Evolutionary conservation across 2,113 vertebrate species (phyloP).

Genomic region (Poeciliopsis retropinna): DNA sequence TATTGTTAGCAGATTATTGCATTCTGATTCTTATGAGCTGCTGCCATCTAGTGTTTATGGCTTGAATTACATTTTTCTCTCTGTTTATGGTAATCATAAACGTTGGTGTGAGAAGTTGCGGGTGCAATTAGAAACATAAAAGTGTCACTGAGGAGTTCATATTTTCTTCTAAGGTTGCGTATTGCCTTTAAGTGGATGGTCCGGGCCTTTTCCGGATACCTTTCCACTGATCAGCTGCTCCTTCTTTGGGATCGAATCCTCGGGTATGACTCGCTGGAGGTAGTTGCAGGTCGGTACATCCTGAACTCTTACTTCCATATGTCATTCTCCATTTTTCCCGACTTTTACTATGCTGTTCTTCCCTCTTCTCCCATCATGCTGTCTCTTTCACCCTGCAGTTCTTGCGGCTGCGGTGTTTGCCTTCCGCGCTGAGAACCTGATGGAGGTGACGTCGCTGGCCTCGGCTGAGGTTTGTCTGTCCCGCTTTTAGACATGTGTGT

Average conservation of each 20-base stretch:
- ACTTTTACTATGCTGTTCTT: background rate
- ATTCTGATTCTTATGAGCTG: background rate
- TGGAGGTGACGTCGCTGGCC: slow-evolving; percentile 97
- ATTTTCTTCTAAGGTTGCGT: slow-evolving; percentile 83
- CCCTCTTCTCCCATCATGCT: background rate
- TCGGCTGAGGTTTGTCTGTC: slow-evolving; percentile 92
- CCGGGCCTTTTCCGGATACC: slow-evolving; percentile 95
- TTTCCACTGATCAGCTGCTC: slow-evolving; percentile 96
- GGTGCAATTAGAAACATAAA: background rate
- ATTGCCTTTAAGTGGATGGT: slow-evolving; percentile 99
- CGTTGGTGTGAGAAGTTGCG: background rate
- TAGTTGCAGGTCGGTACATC: slow-evolving; percentile 87
- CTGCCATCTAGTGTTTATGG: slow-evolving; percentile 70
- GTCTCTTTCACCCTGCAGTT: slow-evolving; percentile 71
- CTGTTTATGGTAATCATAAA: background rate
- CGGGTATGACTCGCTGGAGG: slow-evolving; percentile 93
- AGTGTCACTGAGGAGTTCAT: background rate
- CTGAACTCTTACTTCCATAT: background rate
- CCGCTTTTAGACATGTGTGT: slow-evolving; percentile 1
- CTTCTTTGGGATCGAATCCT: slow-evolving; percentile 97
- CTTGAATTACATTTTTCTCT: slow-evolving; percentile 10
- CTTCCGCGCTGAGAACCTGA: slow-evolving; percentile 97
- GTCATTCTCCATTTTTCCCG: background rate
- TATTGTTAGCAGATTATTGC: too few species aligned
- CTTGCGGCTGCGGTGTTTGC: slow-evolving; percentile 97